Evolutionary conservation across 2,797 vertebrate genomes (phyloP).

Genomic region (Pangasius larnaudii): DNA sequence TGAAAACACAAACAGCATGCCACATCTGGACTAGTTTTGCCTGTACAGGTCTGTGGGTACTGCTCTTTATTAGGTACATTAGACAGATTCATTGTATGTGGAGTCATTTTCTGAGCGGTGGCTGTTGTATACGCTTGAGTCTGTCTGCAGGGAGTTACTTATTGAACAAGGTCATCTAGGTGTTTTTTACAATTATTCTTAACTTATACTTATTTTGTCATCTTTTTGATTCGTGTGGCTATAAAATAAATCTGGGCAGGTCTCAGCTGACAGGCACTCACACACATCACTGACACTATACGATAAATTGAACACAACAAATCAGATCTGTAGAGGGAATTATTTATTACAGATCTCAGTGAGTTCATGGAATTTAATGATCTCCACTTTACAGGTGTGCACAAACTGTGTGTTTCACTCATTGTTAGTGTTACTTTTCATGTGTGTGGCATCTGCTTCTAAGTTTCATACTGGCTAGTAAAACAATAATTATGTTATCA

Average conservation of each 20-base stretch:
- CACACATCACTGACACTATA: neutral
- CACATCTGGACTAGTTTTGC: slow-evolving; percentile 35
- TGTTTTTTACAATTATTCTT: neutral
- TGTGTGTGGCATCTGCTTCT: slow-evolving; percentile 8
- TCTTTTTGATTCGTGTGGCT: neutral
- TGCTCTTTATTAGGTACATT: slow-evolving; percentile 22
- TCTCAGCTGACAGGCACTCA: neutral
- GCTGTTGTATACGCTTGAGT: neutral
- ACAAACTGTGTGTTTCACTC: neutral
- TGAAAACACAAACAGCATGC: slow-evolving; percentile 31
- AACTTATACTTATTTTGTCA: neutral
- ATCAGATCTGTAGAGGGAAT: neutral
- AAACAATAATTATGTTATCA: neutral
- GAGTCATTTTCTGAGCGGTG: neutral
- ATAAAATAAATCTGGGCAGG: neutral
- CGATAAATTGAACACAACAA: neutral
- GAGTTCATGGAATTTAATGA: neutral
- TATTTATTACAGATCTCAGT: neutral
- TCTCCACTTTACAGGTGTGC: neutral
- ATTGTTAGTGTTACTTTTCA: neutral
- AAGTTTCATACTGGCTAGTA: neutral
- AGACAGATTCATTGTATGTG: neutral
- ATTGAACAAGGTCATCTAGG: neutral
- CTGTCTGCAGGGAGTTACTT: neutral
- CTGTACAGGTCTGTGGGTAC: slow-evolving; percentile 30